Conservation (phyloP, 2,888 invertebrate species). For the Sussaba pulchella region DNA sequence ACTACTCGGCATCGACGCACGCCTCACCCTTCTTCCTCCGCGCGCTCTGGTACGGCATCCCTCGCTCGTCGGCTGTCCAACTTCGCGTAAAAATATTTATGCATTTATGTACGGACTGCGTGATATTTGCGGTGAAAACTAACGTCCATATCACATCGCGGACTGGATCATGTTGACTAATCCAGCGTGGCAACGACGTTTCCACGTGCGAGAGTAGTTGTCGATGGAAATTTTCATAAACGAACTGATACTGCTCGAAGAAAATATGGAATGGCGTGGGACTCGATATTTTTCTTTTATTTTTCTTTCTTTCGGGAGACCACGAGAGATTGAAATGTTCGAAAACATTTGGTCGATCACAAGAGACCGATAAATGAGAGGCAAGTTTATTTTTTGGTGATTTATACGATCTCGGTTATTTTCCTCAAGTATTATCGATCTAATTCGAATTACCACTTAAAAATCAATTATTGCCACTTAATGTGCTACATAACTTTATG, state of each 20-base stretch:
- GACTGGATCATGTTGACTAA: slow-evolving; percentile 1
- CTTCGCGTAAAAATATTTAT: slow-evolving; percentile 63
- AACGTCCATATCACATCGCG: slow-evolving; percentile 9
- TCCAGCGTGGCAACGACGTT: slow-evolving; percentile 1
- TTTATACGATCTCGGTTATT: no score
- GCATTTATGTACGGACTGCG: slow-evolving; percentile 48
- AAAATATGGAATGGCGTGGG: neutral
- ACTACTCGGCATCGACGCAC: slow-evolving; percentile 53
- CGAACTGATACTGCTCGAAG: neutral
- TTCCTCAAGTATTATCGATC: no score
- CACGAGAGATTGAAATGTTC: neutral
- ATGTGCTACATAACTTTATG: neutral
- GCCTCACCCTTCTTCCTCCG: slow-evolving; percentile 18
- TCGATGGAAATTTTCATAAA: slow-evolving; percentile 11
- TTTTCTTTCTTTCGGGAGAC: neutral
- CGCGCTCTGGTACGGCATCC: slow-evolving; percentile 25
- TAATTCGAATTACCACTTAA: slow-evolving; percentile 7
- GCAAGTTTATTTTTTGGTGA: no score
- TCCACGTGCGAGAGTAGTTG: neutral
- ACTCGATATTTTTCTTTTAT: neutral
- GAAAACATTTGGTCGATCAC: no score
- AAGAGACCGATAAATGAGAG: no score
- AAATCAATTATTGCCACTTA: neutral
- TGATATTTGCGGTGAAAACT: slow-evolving; percentile 47
- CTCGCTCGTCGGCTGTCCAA: slow-evolving; percentile 54